Evolutionary conservation across 2,888 invertebrate genomes (phyloP).

Genomic region (Metalampra italica): DNA sequence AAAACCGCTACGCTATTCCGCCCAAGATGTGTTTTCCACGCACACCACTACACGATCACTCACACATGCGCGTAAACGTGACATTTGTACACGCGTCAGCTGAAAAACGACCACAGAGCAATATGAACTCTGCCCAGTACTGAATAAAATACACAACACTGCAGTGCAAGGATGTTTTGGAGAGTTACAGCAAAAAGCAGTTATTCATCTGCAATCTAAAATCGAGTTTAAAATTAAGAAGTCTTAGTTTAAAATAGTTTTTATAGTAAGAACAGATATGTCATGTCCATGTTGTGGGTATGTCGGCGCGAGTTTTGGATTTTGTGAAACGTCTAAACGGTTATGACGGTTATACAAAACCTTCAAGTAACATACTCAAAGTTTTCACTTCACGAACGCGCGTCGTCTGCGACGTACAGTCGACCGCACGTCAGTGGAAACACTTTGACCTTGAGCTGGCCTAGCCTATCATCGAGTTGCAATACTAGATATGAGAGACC

Average conservation of each 20-base stretch:
- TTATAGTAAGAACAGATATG: slow-evolving; percentile 46
- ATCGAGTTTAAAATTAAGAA: slow-evolving; percentile 17
- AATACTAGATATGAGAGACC: no score
- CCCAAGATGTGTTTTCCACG: slow-evolving; percentile 66
- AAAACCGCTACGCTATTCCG: slow-evolving; percentile 33
- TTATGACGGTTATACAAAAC: neutral
- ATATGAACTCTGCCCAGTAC: slow-evolving; percentile 27
- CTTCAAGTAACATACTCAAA: no score
- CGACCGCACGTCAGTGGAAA: no score
- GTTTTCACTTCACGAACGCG: no score
- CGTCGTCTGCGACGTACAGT: no score
- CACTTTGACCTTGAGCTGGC: no score
- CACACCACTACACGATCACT: slow-evolving; percentile 37
- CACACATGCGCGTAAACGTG: slow-evolving; percentile 33
- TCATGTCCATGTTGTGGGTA: slow-evolving; percentile 33
- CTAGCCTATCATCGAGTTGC: no score
- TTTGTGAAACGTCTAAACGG: neutral
- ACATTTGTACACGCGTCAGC: slow-evolving; percentile 73
- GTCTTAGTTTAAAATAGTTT: slow-evolving; percentile 29
- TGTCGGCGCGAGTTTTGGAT: neutral
- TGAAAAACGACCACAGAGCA: slow-evolving; percentile 46
- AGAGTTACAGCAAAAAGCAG: slow-evolving; percentile 32
- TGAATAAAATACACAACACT: slow-evolving; percentile 21
- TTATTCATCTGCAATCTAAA: slow-evolving; percentile 25
- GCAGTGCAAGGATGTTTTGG: no score